A percentile compares a stretch with the other conserved stretches of the same genome.
These are phyloP conservation scores for Noturus placidus DNA, from an alignment of 2,113 vertebrate species.

Conservation along the genomic window DNA sequence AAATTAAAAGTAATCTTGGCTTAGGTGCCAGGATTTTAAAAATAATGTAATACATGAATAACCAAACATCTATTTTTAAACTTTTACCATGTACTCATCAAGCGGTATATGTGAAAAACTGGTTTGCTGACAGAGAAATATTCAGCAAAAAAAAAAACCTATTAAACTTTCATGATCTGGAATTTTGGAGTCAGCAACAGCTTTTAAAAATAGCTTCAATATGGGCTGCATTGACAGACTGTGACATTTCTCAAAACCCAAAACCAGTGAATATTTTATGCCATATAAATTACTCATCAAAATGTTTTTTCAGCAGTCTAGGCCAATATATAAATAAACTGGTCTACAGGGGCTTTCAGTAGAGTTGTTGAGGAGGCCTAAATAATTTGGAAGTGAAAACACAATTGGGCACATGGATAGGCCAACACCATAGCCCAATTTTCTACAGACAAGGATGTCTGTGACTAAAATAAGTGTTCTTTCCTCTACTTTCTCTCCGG, in stretches of 20 bases:
- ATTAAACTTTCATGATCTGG: constrained; percentile 33
- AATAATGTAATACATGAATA: constrained; percentile 7
- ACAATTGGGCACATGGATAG: neutral
- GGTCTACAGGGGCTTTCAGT: neutral
- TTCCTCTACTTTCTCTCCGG: neutral
- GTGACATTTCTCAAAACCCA: constrained; percentile 38
- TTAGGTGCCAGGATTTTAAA: constrained; percentile 7
- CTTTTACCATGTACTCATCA: constrained; percentile 10
- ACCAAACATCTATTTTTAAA: constrained; percentile 9
- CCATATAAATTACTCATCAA: constrained; percentile 47
- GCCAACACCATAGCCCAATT: constrained; percentile 6
- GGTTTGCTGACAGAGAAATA: constrained; percentile 17
- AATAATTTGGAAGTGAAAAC: constrained; percentile 38
- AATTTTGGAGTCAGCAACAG: constrained; percentile 30
- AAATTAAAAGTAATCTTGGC: constrained; percentile 22
- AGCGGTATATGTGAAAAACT: neutral
- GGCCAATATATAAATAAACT: constrained; percentile 36
- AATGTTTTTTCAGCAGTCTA: constrained; percentile 31
- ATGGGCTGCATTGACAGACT: constrained; percentile 33
- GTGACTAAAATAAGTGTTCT: constrained; percentile 38
- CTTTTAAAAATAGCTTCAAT: constrained; percentile 36
- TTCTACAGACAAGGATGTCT: constrained; percentile 1
- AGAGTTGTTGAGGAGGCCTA: constrained; percentile 9
- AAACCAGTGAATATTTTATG: constrained; percentile 41
- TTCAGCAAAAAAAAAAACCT: constrained; percentile 11